These are phyloP conservation scores for Perdita meconis DNA, from an alignment of 2,888 invertebrate genomes.

Conservation along the genomic window DNA sequence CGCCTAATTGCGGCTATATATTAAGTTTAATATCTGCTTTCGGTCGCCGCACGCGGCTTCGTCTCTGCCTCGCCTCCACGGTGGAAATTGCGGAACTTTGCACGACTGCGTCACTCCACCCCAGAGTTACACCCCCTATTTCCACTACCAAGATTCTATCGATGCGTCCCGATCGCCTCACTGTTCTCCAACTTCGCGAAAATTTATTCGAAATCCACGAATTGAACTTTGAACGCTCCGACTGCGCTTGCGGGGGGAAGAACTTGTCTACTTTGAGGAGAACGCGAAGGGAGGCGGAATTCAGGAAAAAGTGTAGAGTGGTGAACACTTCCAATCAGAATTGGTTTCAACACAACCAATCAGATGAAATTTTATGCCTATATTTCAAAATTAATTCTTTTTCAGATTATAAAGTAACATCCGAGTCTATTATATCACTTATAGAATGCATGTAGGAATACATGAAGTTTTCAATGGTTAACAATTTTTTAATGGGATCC, in stretches of 20 bases:
- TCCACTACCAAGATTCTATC: conserved; percentile 52
- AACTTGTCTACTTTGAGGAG: background rate
- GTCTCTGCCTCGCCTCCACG: conserved; percentile 56
- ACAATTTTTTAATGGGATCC: too few species aligned
- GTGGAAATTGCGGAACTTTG: conserved; percentile 79
- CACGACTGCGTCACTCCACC: conserved; percentile 58
- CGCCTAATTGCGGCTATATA: conserved; percentile 82
- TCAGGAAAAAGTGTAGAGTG: too few species aligned
- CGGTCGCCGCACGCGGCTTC: conserved; percentile 70
- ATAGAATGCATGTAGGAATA: too few species aligned
- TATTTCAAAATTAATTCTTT: too few species aligned
- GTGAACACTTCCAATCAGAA: too few species aligned
- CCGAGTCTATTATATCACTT: too few species aligned
- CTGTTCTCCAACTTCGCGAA: conserved; percentile 11
- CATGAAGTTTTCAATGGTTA: too few species aligned
- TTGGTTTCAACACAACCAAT: too few species aligned
- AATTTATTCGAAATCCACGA: conserved; percentile 48
- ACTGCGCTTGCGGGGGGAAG: conserved; percentile 11
- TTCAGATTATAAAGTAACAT: too few species aligned
- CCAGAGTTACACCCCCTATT: background rate
- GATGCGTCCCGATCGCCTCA: conserved; percentile 27
- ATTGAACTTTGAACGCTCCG: conserved; percentile 44
- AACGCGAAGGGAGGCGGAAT: too few species aligned
- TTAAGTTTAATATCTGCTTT: conserved; percentile 82
- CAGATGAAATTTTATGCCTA: too few species aligned